Percentiles rank a stretch among this genome's conserved stretches.
phyloP scores from a whole-genome alignment of 2,888 invertebrate genomes.

The Lingula anatina region DNA sequence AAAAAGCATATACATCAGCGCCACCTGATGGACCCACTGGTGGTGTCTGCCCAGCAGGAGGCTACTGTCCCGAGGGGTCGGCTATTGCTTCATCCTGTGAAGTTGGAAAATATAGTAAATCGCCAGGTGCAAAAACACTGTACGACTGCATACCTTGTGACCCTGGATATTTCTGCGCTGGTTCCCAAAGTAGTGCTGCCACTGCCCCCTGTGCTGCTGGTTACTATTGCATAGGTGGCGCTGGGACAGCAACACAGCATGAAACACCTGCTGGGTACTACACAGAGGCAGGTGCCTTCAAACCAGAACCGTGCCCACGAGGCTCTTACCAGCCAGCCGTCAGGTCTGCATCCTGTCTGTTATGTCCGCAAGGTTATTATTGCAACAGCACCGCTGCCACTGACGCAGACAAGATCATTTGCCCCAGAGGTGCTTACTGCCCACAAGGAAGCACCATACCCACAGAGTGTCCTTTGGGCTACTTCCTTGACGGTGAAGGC shows the following conservation, averaged over 20 bases:
- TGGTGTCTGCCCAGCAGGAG: slow-evolving; percentile 45
- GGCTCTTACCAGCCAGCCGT: slow-evolving; percentile 37
- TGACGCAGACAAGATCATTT: slow-evolving; percentile 25
- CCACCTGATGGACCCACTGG: slow-evolving; percentile 48
- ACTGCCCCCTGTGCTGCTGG: slow-evolving; percentile 39
- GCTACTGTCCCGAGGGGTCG: slow-evolving; percentile 43
- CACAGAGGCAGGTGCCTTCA: slow-evolving; percentile 38
- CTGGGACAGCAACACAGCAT: slow-evolving; percentile 36
- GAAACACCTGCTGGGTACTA: slow-evolving; percentile 40
- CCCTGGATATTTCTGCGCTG: slow-evolving; percentile 46
- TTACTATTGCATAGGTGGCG: slow-evolving; percentile 46
- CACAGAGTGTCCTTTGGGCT: slow-evolving; percentile 41
- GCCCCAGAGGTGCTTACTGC: slow-evolving; percentile 42
- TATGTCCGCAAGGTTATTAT: slow-evolving; percentile 45
- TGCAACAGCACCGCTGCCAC: slow-evolving; percentile 40
- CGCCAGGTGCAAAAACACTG: slow-evolving; percentile 38
- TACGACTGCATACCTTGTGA: slow-evolving; percentile 47
- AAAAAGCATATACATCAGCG: slow-evolving; percentile 47
- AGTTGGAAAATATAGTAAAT: slow-evolving; percentile 41
- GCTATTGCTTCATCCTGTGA: slow-evolving; percentile 36
- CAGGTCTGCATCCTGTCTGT: slow-evolving; percentile 24
- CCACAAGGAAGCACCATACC: slow-evolving; percentile 37
- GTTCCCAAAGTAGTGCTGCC: slow-evolving; percentile 36
- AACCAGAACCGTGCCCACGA: slow-evolving; percentile 40
- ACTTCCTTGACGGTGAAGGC: slow-evolving; percentile 27